Evolutionary conservation across 2,113 vertebrate species (phyloP), one percentile per base, ranked within the genome.

Genomic region (Labeo rohita): DNA sequence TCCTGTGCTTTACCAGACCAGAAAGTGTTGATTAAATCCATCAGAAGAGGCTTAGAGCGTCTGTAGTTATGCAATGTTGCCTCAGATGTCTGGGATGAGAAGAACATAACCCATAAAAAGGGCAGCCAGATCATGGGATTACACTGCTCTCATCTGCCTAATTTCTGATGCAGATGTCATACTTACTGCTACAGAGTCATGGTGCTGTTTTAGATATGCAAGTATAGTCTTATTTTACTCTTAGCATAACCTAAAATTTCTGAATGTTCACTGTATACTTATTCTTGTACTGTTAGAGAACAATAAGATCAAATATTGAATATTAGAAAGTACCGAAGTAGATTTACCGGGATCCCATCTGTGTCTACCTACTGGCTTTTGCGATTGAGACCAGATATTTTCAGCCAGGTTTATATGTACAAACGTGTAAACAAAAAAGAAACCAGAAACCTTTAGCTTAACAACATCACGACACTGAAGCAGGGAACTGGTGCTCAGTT

Each of bases 71-170:
- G 13, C 91, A 91, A 93, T 63, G 18, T 66, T 85, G 72, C 85
- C 85, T n/a, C 68, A 84, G 82, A 84, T 87, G 88, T 59, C 23
- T 43, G 21, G 80, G 72, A 91, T 86, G 56, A 87, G 81, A 79
- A 66, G 66, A 83, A 80, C n/a, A 50, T 63, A 54, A 90, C 82
- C 39, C 83, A 63, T 23, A 28, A 90, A 75, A 72, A 78, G 88
- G 63, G 45, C 81, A 49, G 36, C 43, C 72, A 90, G 87, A 89
- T 89, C 83, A 90, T 77, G 72, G 86, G 87, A 91, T 92, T 90
- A 92, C 72, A 84, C 45, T 75, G 87, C 72, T 76, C 79, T 87
- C 59, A 47, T 65, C 83, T 68, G 72, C 70, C 77, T 79, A 65
- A 47, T 80, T 80, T 70, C 12, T 16, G 50, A 52, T 68, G 8